Conservation (phyloP, 2,113 vertebrate species). For the Grus americana region DNA sequence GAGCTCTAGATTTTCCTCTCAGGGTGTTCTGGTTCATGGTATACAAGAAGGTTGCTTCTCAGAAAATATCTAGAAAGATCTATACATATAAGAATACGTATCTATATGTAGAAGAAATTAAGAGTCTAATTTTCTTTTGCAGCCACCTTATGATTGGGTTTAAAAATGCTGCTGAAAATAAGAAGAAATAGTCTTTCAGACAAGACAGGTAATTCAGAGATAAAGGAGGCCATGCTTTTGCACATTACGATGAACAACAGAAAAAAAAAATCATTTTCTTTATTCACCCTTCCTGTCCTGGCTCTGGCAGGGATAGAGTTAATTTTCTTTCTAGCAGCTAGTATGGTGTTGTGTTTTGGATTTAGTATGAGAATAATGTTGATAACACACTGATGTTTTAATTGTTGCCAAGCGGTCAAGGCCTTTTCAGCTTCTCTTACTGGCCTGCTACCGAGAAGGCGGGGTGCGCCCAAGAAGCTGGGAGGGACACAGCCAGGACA, state of each 20-base stretch:
- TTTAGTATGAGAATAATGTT: no score
- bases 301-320: no score
- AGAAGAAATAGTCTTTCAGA: neutral
- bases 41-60: neutral
- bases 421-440: no score
- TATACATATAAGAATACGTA: fast-evolving
- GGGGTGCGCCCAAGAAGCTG: no score
- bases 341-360: no score
- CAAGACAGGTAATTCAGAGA: neutral
- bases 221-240: neutral
- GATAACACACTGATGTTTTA: no score
- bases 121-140: neutral
- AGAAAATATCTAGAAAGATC: neutral
- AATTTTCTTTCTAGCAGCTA: no score
- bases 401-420: no score
- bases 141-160: neutral
- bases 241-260: neutral
- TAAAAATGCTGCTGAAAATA: neutral
- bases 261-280: neutral
- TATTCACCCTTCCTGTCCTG: neutral
- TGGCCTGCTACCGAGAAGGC: no score
- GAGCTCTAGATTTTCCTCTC: neutral
- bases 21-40: neutral
- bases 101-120: neutral
- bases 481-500: no score